Evolutionary conservation across 2,888 invertebrate genomes (phyloP).

Genomic region (Scaptomyza tumidula): DNA sequence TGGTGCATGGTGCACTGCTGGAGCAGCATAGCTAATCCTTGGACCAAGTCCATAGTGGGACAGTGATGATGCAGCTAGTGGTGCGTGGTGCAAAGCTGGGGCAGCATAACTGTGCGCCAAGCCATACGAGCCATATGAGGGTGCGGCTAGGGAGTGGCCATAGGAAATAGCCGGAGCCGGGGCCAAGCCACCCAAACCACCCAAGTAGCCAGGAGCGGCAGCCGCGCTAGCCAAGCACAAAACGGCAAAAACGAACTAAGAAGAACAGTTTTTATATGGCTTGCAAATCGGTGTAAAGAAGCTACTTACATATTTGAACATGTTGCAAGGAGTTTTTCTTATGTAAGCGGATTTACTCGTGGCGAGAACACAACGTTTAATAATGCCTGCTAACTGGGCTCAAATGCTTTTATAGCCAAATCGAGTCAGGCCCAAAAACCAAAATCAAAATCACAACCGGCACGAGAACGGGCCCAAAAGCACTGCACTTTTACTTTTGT

Average conservation of each 20-base stretch:
- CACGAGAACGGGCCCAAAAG: constrained; percentile 44
- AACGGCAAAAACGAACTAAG: constrained; percentile 73
- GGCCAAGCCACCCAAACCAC: constrained; percentile 66
- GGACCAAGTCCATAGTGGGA: constrained; percentile 38
- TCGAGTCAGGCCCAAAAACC: constrained; percentile 46
- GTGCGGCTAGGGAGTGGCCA: constrained; percentile 53
- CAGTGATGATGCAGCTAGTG: constrained; percentile 60
- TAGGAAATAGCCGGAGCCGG: constrained; percentile 58
- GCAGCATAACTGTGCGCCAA: constrained; percentile 61
- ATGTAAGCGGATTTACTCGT: constrained; percentile 49
- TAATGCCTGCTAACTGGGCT: constrained; percentile 53
- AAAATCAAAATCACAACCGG: constrained; percentile 14
- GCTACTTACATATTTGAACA: constrained; percentile 81
- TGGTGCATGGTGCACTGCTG: constrained; percentile 54
- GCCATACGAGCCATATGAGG: constrained; percentile 68
- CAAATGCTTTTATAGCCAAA: constrained; percentile 74
- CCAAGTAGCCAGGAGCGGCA: constrained; percentile 83
- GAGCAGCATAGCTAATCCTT: constrained; percentile 63
- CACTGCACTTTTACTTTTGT: constrained; percentile 73
- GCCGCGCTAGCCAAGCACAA: constrained; percentile 78
- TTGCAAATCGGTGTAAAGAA: not conserved
- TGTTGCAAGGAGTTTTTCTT: constrained; percentile 47
- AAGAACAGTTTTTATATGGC: not conserved
- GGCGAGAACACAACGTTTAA: constrained; percentile 74
- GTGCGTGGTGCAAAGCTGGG: constrained; percentile 32